phyloP scores from a whole-genome alignment of 2,113 vertebrate genomes.

The Mionectes macconnelli region DNA sequence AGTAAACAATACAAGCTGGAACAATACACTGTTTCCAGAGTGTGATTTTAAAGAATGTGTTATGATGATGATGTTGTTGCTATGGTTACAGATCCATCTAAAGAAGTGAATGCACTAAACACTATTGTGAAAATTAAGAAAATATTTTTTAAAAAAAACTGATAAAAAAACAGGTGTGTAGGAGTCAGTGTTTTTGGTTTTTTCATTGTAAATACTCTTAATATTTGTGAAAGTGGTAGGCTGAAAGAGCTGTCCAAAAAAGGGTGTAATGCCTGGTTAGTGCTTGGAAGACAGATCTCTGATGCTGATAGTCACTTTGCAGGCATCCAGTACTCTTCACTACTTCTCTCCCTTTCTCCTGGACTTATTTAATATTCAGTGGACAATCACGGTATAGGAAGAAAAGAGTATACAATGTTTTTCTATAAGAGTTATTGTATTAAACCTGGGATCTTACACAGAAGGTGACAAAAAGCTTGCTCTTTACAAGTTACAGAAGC shows the following conservation, averaged over 20 bases:
- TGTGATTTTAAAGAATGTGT: conserved; percentile 8
- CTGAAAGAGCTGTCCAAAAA: not conserved
- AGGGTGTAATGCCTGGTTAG: not conserved
- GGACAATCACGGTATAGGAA: not conserved
- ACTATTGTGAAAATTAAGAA: not conserved
- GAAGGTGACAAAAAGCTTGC: not conserved
- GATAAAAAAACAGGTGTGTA: not conserved
- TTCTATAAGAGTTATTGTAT: not conserved
- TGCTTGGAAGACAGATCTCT: not conserved
- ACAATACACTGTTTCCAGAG: conserved; percentile 2
- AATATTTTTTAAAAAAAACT: conserved; percentile 19
- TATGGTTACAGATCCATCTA: conserved; percentile 35
- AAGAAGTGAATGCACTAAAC: not conserved
- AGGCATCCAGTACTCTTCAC: not conserved
- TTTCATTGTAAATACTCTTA: not conserved
- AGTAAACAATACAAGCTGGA: not conserved
- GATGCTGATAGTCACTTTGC: not conserved
- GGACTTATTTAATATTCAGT: not conserved
- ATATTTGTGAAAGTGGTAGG: not conserved
- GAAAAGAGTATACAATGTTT: not conserved
- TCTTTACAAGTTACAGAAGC: not conserved
- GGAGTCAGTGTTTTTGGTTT: not conserved
- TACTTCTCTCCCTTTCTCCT: not conserved
- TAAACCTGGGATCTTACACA: not conserved
- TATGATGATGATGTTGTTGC: not conserved